phyloP scores from a whole-genome alignment of 1,140 invertebrate genomes.

The Cotesia vestalis region DNA sequence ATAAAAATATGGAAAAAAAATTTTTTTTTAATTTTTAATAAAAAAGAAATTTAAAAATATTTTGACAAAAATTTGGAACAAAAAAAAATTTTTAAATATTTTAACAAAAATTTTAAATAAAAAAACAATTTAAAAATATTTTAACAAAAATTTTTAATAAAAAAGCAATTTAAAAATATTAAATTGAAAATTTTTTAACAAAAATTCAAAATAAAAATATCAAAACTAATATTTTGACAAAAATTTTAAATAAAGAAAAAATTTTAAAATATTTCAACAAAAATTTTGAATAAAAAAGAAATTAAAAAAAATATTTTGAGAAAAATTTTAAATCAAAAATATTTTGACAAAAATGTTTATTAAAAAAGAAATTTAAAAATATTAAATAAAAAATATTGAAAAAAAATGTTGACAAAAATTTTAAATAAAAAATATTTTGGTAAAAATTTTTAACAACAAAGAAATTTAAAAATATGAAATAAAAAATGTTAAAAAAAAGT shows the following conservation, averaged over 20 bases:
- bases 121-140: too few relatives aligned
- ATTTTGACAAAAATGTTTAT: too few relatives aligned
- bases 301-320: not conserved
- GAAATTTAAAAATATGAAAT: too few relatives aligned
- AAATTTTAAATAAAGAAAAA: not conserved
- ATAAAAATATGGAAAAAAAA: not conserved
- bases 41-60: constrained; percentile 22
- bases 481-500: not conserved
- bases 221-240: not conserved
- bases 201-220: not conserved
- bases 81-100: too few relatives aligned
- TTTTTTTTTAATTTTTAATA: not conserved
- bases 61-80: not conserved
- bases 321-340: too few relatives aligned
- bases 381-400: too few relatives aligned
- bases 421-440: too few relatives aligned
- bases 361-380: not conserved
- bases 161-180: too few relatives aligned
- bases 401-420: too few relatives aligned
- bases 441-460: too few relatives aligned
- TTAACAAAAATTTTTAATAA: too few relatives aligned
- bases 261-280: not conserved
- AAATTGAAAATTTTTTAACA: not conserved
- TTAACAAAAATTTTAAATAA: too few relatives aligned
- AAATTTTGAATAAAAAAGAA: not conserved